Percentiles rank a stretch among this genome's conserved stretches.
Evolutionary conservation across 2,797 vertebrate species (phyloP).

Genomic region (Gymnocypris eckloni): DNA sequence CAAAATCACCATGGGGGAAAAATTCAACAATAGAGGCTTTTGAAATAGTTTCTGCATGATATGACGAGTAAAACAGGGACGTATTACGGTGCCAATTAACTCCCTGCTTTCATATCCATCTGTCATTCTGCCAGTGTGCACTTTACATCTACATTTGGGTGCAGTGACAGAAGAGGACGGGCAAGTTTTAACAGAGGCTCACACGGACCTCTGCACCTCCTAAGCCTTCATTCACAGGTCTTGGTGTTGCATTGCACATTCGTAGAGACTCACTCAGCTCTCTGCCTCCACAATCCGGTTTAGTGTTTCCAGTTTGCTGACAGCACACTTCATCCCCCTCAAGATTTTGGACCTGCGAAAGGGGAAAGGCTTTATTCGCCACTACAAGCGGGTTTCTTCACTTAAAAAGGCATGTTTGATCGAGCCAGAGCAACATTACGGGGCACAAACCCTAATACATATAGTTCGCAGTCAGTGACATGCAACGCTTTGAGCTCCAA

Average conservation of each 20-base stretch:
- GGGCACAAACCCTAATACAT: not conserved
- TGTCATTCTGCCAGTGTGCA: not conserved
- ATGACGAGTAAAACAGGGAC: constrained; percentile 15
- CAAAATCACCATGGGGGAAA: not conserved
- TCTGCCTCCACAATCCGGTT: constrained; percentile 38
- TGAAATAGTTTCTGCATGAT: not conserved
- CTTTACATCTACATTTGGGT: constrained; percentile 4
- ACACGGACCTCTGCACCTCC: constrained; percentile 23
- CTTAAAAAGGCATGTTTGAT: constrained; percentile 21
- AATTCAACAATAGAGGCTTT: not conserved
- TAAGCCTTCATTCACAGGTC: constrained; percentile 41
- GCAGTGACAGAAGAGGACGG: constrained; percentile 5
- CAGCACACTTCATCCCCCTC: constrained; percentile 64
- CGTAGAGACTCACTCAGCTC: constrained; percentile 64
- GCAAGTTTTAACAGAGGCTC: constrained; percentile 23
- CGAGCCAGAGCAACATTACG: not conserved
- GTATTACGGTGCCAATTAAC: not conserved
- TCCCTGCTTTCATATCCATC: constrained; percentile 1
- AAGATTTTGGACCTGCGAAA: constrained; percentile 31
- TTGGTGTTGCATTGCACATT: constrained; percentile 74
- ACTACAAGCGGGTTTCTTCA: not conserved
- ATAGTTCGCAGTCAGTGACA: not conserved
- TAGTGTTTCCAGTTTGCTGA: constrained; percentile 69
- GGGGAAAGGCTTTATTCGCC: constrained; percentile 3
- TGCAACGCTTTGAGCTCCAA: not conserved